Conservation (phyloP, 2,888 invertebrate species). For the Lithophane semibrunnea region DNA sequence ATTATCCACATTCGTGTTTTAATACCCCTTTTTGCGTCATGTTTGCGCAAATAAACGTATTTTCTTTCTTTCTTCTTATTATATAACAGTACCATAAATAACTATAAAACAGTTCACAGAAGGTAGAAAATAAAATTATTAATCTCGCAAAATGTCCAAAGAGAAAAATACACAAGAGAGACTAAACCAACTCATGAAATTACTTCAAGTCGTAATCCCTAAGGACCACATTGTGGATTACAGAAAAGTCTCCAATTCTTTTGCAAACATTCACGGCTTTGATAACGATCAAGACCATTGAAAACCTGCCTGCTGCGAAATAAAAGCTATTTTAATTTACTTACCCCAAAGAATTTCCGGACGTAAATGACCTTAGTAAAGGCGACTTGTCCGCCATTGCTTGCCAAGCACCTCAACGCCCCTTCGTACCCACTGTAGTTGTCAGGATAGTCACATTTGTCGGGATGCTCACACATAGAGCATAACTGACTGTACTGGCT, state of each 20-base stretch:
- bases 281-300: not conserved
- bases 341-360: constrained; percentile 94
- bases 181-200: constrained; percentile 24
- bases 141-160: constrained; percentile 19
- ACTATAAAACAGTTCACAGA: not conserved
- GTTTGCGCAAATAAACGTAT: too few relatives aligned
- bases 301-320: constrained; percentile 1
- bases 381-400: constrained; percentile 95
- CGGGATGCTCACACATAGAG: constrained; percentile 94
- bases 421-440: constrained; percentile 96
- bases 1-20: too few relatives aligned
- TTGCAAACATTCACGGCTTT: constrained; percentile 28
- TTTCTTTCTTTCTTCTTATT: too few relatives aligned
- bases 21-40: too few relatives aligned
- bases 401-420: constrained; percentile 94
- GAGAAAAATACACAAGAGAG: constrained; percentile 26
- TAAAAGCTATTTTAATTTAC: constrained; percentile 64
- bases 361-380: constrained; percentile 96
- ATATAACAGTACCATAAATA: too few relatives aligned
- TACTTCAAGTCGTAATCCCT: constrained; percentile 27
- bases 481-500: constrained; percentile 94
- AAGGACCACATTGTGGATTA: constrained; percentile 18
- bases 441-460: constrained; percentile 95
- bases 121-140: constrained; percentile 13
- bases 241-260: constrained; percentile 25